Base-by-base conservation (phyloP, 2,113 vertebrate genomes). In the Syngnathus floridae region DNA sequence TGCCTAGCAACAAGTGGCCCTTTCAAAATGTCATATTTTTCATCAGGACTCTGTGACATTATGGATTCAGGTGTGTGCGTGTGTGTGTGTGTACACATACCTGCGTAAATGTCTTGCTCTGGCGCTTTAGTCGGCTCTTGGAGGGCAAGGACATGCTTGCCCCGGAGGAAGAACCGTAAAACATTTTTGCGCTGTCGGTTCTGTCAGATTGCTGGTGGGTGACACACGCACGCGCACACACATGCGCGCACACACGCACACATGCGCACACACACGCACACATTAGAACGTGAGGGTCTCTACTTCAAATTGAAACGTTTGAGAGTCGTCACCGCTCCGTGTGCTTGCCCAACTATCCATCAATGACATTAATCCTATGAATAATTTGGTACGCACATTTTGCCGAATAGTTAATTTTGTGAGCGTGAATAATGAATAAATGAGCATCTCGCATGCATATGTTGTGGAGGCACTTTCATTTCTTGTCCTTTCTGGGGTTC, bases 91-190 rank as follows among this genome's bases (percentile, higher is more conserved):
- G 13, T 35, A 60, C 49, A 17, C 13, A 17, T 68, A 88, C 86
- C 83, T 91, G 93, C 0, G 95, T 95, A 71, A 98, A 91, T 60
- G 95, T 93, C 22, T 93, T 92, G 86, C 94, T 90, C 88, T 97
- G 96, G 13, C 95, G 93, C 82, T 95, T 97, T 73, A 97, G 87
- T 10, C 92, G 94, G 86, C 68, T 92, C 88, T 96, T 98, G 83
- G 93, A 91, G 0, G 95, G 94, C 0, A 96, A 93, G 65, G 94
- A 92, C 96, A 95, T 94, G 83, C 88, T 89, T 69, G 91, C 87
- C 84, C 88, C 88, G 1, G 90, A 90, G 7, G 93, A 93, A 6
- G 94, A 92, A 70, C 94, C 94, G 79, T 97, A 97, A 65, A 98
- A 97, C 96, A 98, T 95, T 43, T 59, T 73, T 74, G 90, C 36